Base-by-base conservation (phyloP, 2,113 vertebrate genomes). In the Delphinus delphis region DNA sequence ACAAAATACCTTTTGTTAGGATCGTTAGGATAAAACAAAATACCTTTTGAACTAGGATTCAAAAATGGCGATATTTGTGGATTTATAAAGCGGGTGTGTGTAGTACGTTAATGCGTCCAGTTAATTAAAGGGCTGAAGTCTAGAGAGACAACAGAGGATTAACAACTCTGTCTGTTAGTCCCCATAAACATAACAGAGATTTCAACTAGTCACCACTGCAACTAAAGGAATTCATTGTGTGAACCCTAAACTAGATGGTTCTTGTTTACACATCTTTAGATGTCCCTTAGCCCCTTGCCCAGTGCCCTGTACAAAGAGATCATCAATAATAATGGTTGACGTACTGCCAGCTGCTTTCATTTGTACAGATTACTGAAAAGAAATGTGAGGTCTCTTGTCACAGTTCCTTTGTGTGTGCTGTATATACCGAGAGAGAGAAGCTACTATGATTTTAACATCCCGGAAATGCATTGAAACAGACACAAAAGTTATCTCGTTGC, bases 341-440 rank as follows among this genome's bases (percentile, higher is more conserved):
- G 11, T 77, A 44, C 36, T 41, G 15, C 93, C 89, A 96, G 73
- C 58, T 62, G 73, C 68, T 95, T 96, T 93, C 88, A 87, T 97
- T 58, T 95, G 92, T 95, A 89, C 65, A 96, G 85, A 93, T 80
- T 55, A 80, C 86, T 20, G 80, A 77, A 95, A 95, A 94, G 70
- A 92, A 70, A 58, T 33, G 36, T 47, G 55, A 93, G 31, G 62
- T 94, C 63, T 55, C 6, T 76, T 81, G 60, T 65, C 60, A n/a
- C 0, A 2, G 44, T 55, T 89, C 63, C 63, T 58, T 76, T 70
- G 58, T 44, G 58, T 31, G 12, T 33, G 31, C 65, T 41, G 15
- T 60, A 11, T 28, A 21, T 41, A 38, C 33, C 1, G 1, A 77
- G 38, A 47, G 36, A 36, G 26, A 38, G 55, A 95, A 9, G 11